Evolutionary conservation across 2,888 invertebrate species (phyloP).

Genomic region (Morpho deidamia): DNA sequence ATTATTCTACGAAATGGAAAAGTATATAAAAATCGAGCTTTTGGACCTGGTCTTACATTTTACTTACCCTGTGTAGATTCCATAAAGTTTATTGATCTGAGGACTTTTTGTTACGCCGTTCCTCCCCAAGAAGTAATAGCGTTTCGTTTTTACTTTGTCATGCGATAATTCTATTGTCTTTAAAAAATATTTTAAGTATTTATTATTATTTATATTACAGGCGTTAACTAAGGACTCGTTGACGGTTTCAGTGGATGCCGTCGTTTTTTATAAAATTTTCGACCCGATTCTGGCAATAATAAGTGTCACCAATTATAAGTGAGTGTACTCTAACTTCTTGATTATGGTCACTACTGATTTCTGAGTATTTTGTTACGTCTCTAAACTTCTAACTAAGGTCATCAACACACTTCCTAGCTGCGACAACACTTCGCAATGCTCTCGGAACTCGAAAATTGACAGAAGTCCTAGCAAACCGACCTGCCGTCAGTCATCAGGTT

Average conservation of each 20-base stretch:
- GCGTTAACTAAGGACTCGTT: conserved; percentile 84
- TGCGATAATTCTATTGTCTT: not conserved
- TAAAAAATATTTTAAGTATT: not conserved
- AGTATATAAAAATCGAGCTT: conserved; percentile 80
- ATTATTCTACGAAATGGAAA: conserved; percentile 91
- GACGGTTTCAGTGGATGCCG: conserved; percentile 93
- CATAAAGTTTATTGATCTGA: conserved; percentile 90
- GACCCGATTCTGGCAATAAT: conserved; percentile 84
- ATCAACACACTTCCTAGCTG: conserved; percentile 86
- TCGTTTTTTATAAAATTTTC: conserved; percentile 86
- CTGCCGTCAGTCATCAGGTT: conserved; percentile 89
- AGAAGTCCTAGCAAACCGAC: conserved; percentile 90
- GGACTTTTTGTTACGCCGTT: conserved; percentile 93
- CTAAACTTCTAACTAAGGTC: conserved; percentile 60
- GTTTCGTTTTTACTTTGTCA: not conserved
- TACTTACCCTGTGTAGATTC: conserved; percentile 93
- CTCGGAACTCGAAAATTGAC: conserved; percentile 91
- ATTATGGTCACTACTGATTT: not conserved
- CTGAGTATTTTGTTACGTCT: not conserved
- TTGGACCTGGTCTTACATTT: conserved; percentile 91
- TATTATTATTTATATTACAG: conserved; percentile 28
- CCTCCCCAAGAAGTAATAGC: conserved; percentile 92
- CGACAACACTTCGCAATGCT: conserved; percentile 90
- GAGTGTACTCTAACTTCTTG: conserved; percentile 13
- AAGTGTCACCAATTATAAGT: conserved; percentile 46